Conservation (phyloP, 2,113 vertebrate species). For the Perca schrenkii region DNA sequence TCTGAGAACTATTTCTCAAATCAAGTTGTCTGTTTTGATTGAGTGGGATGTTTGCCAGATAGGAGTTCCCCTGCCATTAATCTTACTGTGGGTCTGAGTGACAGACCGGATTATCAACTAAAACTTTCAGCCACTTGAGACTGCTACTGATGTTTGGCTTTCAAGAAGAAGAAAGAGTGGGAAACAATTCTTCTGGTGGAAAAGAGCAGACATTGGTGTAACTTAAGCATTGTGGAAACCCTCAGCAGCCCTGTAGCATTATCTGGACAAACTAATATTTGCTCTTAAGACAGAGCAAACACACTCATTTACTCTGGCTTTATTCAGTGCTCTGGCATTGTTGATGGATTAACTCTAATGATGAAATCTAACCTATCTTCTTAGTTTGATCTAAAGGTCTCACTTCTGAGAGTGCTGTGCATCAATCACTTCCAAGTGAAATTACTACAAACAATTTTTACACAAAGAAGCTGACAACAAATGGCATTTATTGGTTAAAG, state of each 20-base stretch:
- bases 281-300: conserved; percentile 75
- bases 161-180: conserved; percentile 75
- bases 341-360: conserved; percentile 81
- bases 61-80: conserved; percentile 80
- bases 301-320: conserved; percentile 71
- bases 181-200: conserved; percentile 67
- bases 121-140: conserved; percentile 84
- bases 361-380: conserved; percentile 74
- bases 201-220: conserved; percentile 71
- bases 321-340: conserved; percentile 72
- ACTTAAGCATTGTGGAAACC: conserved; percentile 77
- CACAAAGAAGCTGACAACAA: conserved; percentile 5
- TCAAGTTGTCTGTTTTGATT: conserved; percentile 68
- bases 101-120: conserved; percentile 77
- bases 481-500: conserved; percentile 19
- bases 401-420: conserved; percentile 40
- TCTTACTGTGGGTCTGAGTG: conserved; percentile 72
- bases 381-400: conserved; percentile 67
- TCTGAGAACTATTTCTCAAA: conserved; percentile 50
- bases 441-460: conserved; percentile 25
- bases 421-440: conserved; percentile 66
- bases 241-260: conserved; percentile 69
- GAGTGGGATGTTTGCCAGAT: conserved; percentile 70
- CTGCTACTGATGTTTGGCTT: conserved; percentile 83
- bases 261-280: conserved; percentile 86